Evolutionary conservation across 2,113 vertebrate species (phyloP).

Genomic region (Oriolus oriolus): DNA sequence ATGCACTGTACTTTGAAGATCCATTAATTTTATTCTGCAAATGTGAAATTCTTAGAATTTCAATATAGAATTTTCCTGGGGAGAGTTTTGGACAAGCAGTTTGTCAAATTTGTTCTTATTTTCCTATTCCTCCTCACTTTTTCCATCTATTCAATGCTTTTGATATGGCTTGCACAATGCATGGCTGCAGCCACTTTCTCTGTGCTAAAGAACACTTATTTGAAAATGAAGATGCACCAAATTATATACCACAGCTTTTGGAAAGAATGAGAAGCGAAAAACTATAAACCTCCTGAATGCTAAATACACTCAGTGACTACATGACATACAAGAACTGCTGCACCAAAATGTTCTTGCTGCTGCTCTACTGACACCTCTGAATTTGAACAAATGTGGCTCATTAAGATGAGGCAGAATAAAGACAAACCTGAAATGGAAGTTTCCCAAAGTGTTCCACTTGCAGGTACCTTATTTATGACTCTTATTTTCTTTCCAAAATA

Average conservation of each 20-base stretch:
- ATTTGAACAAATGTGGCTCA: conserved; percentile 36
- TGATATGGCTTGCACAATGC: background rate
- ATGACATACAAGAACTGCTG: background rate
- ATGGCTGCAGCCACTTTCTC: background rate
- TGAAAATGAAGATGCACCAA: background rate
- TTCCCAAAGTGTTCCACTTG: background rate
- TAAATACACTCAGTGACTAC: background rate
- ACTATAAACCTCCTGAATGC: background rate
- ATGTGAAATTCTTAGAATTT: background rate
- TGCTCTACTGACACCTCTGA: background rate
- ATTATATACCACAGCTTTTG: background rate
- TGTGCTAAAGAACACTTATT: conserved; percentile 1
- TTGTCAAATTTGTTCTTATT: background rate
- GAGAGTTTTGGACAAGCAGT: background rate
- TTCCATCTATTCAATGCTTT: background rate
- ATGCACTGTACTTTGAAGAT: background rate
- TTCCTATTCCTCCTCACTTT: background rate
- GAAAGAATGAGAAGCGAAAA: conserved; percentile 14
- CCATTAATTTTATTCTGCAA: background rate
- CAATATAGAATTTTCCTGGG: background rate
- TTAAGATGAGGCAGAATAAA: conserved; percentile 21
- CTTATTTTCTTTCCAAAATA: background rate
- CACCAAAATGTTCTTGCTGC: background rate
- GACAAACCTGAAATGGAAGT: background rate
- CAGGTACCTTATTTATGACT: background rate